A percentile compares a stretch with the other conserved stretches of the same genome.
Conservation (phyloP, 2,113 vertebrate species). For the Cephalopterus ornatus region DNA sequence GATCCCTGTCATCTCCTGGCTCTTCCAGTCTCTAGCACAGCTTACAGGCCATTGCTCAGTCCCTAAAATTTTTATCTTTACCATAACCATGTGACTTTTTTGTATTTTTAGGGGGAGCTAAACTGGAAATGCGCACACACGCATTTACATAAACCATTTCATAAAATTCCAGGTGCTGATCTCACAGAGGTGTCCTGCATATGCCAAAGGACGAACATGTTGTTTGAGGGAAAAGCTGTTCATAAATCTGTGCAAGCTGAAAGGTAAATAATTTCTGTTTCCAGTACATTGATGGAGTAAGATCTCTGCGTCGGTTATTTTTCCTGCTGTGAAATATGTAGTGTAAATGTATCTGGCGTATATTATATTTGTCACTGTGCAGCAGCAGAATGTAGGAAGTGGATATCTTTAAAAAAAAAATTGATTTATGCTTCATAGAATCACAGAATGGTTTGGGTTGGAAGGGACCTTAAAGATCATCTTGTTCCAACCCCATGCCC, state of each 20-base stretch:
- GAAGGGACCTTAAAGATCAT: background rate
- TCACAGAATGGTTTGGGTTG: background rate
- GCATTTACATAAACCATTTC: background rate
- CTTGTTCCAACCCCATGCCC: background rate
- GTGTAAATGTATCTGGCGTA: background rate
- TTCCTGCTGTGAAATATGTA: background rate
- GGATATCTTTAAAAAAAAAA: background rate
- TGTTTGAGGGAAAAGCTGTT: background rate
- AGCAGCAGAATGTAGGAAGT: background rate
- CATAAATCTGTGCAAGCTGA: background rate
- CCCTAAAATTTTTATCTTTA: background rate
- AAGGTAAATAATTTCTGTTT: background rate
- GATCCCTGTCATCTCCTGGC: background rate
- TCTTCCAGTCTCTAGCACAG: background rate
- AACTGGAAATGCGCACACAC: background rate
- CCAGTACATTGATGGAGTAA: background rate
- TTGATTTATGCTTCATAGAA: background rate
- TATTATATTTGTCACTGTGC: background rate
- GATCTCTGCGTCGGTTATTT: background rate
- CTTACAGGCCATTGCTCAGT: background rate
- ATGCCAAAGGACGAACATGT: background rate
- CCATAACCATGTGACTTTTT: rapidly evolving
- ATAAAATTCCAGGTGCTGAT: constrained; percentile 8
- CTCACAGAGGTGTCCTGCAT: background rate
- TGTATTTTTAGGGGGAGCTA: background rate